Evolutionary conservation across 2,888 invertebrate genomes (phyloP), one percentile per base, ranked within the genome.

Genomic region (Yponomeuta plumbellus): DNA sequence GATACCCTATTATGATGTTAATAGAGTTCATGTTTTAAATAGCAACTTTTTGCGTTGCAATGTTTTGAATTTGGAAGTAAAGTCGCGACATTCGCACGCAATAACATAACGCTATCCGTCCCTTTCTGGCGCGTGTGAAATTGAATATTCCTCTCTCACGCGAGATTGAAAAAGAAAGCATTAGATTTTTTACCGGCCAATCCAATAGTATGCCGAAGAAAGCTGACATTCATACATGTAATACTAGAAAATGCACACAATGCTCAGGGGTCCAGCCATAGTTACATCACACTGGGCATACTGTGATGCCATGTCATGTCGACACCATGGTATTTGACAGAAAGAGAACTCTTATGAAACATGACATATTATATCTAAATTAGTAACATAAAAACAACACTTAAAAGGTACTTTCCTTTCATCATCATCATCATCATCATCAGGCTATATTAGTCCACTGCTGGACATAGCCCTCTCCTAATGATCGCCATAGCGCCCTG

Each of bases 131-230:
- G 69, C 70, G 74, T 71, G 76, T 84, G 86, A 85, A 90, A 88
- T 88, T 87, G 90, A 91, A 89, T 52, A 52, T 52, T 52, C 17
- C 17, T 17, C 1, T 52, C 44, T 69, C 71, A 75, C 71, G 76
- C 84, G 86, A 85, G 89, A 88, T 88, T 87, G 90, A 91, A 89
- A 90, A 90, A 91, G 90, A 91, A 90, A 90, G 90, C 90, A 89
- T 80, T 76, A 77, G 75, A 77, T 83, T 88, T 86, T 85, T 88
- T 83, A 78, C 65, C 23, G 71, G 75, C 79, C 79, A 74, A 72
- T 76, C 85, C 71, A 77, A 81, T 81, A 88, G 88, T 90, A 86
- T 89, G 90, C 80, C 86, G 86, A 90, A 88, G 90, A 91, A 91
- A 90, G 86, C 84, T 82, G 81, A 84, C 80, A 83, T 83, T 80